Base-by-base conservation (phyloP, 2,888 invertebrate species). In the Cremastobaeus sp. region DNA sequence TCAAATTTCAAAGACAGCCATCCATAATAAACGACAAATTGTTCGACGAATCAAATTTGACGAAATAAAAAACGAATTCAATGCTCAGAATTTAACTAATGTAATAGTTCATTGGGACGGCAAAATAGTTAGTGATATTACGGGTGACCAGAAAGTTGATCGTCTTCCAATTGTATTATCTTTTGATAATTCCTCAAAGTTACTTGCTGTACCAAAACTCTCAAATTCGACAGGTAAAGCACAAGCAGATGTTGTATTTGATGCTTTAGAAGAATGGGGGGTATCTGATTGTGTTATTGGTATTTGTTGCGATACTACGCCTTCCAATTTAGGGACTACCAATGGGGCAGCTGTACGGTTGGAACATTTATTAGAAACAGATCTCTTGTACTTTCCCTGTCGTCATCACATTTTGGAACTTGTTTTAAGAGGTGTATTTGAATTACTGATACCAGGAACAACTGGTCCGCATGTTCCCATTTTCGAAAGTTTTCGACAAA, bases 271-370 rank as follows among this genome's bases (percentile, higher is more conserved):
- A 9, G 73, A 78, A 18, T 79, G 78, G 77, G 59, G 70, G 11
- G 48, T 81, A 15, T 6, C 47, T 35, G 52, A 74, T 14, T 52
- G 70, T 28, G 74, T 79, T 9, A 60, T 74, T 62, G 64, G 64
- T 34, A 28, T 77, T 9, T 76, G 76, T 69, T 80, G 73, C 77
- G 78, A 81, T 54, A 80, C 81, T 1, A 82, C 79, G 18, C 68
- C 78, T n/a, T 69, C 79, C 21, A 82, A 81, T 66, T 14, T 35
- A 14, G 35, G 35, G 14, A 3, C 5, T 9, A 11, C 3, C 2
- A 68, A 59, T 17, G 57, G 68, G 18, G 47, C 43, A 11, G 30
- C 47, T 18, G 14, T 9, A n/a, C 11, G 25, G 21, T 30, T 68
- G 17, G 50, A 68, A 45, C 11, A 59, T 8, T 28, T 47, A 34